Conservation (phyloP, 2,888 invertebrate genomes). For the Cheilosia impressa region DNA sequence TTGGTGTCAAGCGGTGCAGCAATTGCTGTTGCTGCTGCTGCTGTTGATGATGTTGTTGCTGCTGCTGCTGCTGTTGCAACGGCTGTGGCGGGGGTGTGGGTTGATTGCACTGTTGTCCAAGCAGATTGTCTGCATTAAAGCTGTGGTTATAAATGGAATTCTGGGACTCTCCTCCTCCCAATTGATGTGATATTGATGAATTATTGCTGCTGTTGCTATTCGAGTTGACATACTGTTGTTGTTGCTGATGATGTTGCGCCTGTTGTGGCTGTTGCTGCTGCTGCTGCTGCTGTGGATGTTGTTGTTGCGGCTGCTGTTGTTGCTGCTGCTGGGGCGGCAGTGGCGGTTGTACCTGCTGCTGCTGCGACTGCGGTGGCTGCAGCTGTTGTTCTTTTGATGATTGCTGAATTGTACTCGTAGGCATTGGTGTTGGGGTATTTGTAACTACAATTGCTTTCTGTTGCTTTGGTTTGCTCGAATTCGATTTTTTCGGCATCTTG, state of each 20-base stretch:
- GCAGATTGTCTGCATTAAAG: conserved; percentile 81
- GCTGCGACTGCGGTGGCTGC: conserved; percentile 78
- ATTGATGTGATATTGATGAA: conserved; percentile 82
- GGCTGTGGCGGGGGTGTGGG: conserved; percentile 77
- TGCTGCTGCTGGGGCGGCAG: conserved; percentile 77
- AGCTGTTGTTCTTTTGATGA: conserved; percentile 77
- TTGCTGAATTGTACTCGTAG: conserved; percentile 81
- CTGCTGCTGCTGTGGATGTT: conserved; percentile 76
- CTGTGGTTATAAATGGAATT: conserved; percentile 83
- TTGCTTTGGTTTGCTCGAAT: conserved; percentile 81
- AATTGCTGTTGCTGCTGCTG: conserved; percentile 76
- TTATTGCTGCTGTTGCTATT: conserved; percentile 82
- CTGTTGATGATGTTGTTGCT: conserved; percentile 76
- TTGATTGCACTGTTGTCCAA: conserved; percentile 79
- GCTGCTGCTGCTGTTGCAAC: conserved; percentile 71
- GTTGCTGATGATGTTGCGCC: conserved; percentile 79
- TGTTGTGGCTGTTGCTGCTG: conserved; percentile 69
- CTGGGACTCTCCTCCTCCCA: conserved; percentile 82
- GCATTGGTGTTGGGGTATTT: conserved; percentile 81
- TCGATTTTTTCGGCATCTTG: conserved; percentile 82
- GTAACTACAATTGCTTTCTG: conserved; percentile 79
- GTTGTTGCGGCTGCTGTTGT: conserved; percentile 78
- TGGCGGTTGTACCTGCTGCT: conserved; percentile 75
- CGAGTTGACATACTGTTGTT: conserved; percentile 79
- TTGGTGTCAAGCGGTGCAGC: conserved; percentile 80